These are phyloP conservation scores for Asbolus verrucosus DNA, from an alignment of 1,140 invertebrate genomes.

Conservation along the genomic window DNA sequence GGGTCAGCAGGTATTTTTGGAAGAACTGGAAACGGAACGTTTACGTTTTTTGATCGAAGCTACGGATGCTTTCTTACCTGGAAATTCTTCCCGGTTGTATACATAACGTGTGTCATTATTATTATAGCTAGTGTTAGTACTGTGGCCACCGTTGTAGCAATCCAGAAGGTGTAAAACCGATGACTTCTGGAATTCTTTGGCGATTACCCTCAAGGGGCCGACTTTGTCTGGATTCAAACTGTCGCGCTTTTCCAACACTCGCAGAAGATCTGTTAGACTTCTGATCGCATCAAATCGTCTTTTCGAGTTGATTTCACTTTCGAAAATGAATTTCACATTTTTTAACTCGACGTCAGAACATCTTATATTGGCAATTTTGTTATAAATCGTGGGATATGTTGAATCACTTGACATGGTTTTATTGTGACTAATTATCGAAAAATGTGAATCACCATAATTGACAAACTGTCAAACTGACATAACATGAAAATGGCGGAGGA, in stretches of 20 bases:
- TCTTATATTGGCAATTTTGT: not conserved
- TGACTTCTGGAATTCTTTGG: not conserved
- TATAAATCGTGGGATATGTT: not conserved
- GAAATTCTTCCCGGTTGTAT: too few relatives aligned
- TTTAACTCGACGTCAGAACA: constrained; percentile 6
- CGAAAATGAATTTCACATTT: constrained; percentile 40
- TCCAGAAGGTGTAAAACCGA: not conserved
- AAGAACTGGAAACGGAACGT: constrained; percentile 6
- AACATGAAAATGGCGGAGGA: too few relatives aligned
- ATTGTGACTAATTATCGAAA: not conserved
- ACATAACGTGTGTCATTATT: not conserved
- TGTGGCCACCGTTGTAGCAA: too few relatives aligned
- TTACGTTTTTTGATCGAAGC: too few relatives aligned
- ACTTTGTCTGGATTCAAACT: constrained; percentile 26
- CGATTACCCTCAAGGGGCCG: constrained; percentile 30
- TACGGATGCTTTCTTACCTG: too few relatives aligned
- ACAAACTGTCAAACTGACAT: too few relatives aligned
- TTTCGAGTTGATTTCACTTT: constrained; percentile 45
- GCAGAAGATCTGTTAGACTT: constrained; percentile 26
- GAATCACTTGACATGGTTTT: constrained; percentile 7
- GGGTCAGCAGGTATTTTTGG: not conserved
- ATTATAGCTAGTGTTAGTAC: not conserved
- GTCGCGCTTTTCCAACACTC: constrained; percentile 49
- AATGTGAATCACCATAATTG: too few relatives aligned
- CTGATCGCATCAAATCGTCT: constrained; percentile 43